Evolutionary conservation across 30 jellyfish, hydroid and myxozoan genomes (phyloP), one percentile per base, ranked within the genome.

Genomic region (Mastigias papua): DNA sequence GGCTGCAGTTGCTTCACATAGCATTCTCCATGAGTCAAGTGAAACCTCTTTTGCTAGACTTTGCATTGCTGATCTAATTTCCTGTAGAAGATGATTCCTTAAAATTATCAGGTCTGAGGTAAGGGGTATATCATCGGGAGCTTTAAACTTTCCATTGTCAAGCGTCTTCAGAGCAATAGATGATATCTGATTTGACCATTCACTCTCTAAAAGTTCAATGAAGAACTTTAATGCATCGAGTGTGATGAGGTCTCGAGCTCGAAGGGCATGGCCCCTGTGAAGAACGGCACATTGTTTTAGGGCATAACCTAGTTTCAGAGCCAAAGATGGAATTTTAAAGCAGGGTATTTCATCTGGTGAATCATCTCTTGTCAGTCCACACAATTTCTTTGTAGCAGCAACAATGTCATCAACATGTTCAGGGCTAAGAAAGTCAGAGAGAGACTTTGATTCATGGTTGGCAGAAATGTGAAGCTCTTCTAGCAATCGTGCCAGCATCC

Each of bases 401-500:
- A 81, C 84, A 58, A 81, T 54, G 16, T 70, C 63, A 69, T 57
- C 86, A 27, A 84, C 48, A 48, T n/a, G 29, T 23, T 33, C 34
- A 42, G 86, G 93, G 33, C 35, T 23, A 15, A 69, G 26, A 49
- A 61, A 46, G 34, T 72, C 79, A 2, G 73, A 35, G 65, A 84
- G 37, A 30, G 75, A 78, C 25, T 80, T 73, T 34, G 42, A 10
- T 27, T 54, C 72, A 0, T 51, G 34, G 35, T 34, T 34, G 23
- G 80, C 17, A 16, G 33, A 15, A 23, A 65, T 76, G 26, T 91
- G 27, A n/a, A 88, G n/a, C 54, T 80, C 54, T 46, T 78, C 65
- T 28, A 80, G 62, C 23, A 88, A 81, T 28, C 92, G 51, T 48
- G 97, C 87, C 3, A 88, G 78, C 57, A 80, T 54, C 62, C 92